Conservation (phyloP, 2,113 vertebrate species). For the Prolemur simus region DNA sequence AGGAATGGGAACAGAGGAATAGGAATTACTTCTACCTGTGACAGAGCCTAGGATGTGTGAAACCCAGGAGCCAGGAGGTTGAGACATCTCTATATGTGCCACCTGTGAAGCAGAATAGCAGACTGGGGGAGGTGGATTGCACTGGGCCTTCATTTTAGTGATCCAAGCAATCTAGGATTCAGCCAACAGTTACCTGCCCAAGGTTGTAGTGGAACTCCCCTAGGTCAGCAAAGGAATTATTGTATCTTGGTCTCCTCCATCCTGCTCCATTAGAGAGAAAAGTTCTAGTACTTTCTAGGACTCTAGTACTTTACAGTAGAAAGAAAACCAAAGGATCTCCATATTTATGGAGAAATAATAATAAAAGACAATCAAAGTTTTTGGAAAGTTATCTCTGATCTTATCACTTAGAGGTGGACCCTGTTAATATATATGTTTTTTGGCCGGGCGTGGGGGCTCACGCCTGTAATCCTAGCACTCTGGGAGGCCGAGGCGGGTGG, state of each 20-base stretch:
- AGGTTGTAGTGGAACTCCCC: background rate
- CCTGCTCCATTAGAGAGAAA: background rate
- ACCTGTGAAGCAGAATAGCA: background rate
- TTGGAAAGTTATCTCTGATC: background rate
- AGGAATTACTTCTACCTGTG: background rate
- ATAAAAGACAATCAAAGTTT: background rate
- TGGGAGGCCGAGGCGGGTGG: too few species aligned
- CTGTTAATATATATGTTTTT: background rate
- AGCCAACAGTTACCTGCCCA: background rate
- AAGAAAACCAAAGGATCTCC: background rate
- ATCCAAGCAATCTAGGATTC: background rate
- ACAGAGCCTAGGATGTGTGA: background rate
- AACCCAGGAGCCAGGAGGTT: background rate
- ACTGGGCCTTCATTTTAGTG: background rate
- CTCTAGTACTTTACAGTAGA: background rate
- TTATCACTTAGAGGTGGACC: background rate
- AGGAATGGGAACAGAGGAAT: background rate
- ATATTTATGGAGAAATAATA: background rate
- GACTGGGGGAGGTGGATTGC: rapidly evolving
- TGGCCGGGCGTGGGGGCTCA: too few species aligned
- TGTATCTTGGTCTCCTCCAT: background rate
- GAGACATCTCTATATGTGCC: background rate
- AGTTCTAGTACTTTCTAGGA: background rate
- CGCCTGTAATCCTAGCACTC: too few species aligned
- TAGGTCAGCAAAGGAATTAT: background rate